A percentile compares a stretch with the other conserved stretches of the same genome.
phyloP scores from a whole-genome alignment of 35 echinoderm and acorn worm species.

The Ophiothrix spiculata region DNA sequence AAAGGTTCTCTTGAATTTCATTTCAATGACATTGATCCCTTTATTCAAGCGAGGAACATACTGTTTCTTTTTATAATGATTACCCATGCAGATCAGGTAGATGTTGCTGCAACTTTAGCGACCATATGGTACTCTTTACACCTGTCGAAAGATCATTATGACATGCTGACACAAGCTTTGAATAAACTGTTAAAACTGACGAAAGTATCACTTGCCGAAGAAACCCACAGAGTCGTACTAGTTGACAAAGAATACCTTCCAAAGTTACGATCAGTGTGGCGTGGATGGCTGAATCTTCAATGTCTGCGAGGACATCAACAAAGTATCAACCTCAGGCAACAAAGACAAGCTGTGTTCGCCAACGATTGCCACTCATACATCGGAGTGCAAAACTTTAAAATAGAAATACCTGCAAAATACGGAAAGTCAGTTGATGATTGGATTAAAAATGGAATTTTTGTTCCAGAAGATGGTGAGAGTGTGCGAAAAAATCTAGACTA shows the following conservation, averaged over 20 bases:
- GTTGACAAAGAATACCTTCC: neutral
- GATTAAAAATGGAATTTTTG: neutral
- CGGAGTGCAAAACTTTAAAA: neutral
- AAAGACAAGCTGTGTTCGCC: neutral
- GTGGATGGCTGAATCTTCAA: constrained; percentile 1
- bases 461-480: neutral
- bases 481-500: neutral
- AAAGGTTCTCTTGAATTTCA: constrained; percentile 37
- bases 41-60: constrained; percentile 57
- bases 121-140: constrained; percentile 49
- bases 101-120: constrained; percentile 2
- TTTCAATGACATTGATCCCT: constrained; percentile 58
- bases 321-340: neutral
- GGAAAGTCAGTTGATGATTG: neutral
- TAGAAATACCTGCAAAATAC: neutral
- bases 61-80: constrained; percentile 65
- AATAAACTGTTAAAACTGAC: constrained; percentile 1
- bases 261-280: constrained; percentile 35
- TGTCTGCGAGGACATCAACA: neutral
- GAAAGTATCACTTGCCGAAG: neutral
- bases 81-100: neutral
- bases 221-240: neutral
- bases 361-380: neutral
- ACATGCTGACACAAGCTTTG: constrained; percentile 6
- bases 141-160: constrained; percentile 43